Base-by-base conservation (phyloP, 2,113 vertebrate species). In the Phylloscopus trochilus region DNA sequence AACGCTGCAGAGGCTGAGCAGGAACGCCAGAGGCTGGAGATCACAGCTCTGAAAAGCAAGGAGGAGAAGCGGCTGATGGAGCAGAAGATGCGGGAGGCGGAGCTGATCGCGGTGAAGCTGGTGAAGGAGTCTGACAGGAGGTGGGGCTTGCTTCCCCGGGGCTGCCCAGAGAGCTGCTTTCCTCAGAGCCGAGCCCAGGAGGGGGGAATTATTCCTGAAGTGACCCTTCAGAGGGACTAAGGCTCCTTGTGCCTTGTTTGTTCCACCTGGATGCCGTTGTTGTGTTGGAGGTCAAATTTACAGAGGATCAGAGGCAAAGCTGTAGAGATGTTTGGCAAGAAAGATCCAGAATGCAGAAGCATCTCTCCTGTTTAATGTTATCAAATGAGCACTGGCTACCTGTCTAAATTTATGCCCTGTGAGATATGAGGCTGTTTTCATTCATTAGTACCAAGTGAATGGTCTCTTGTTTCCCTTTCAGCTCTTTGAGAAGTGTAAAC, bases 31-130 rank as follows among this genome's bases (percentile, higher is more conserved):
- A 98, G 98, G 92, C 97, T 99, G 93, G 98, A 99, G 97, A 97
- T 99, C 93, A 97, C 99, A 1, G 99, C 99, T 35, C 97, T 99
- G 95, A 99, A 99, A 87, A 99, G 98, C 89, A 99, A 99, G 96
- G 99, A 99, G 93, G 99, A 99, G 95, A 98, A 99, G 83, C 97
- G 98, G 28, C 97, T 99, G 96, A 99, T 99, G 98, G 99, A 99
- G 97, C 99, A 99, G 97, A 99, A 99, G 97, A 99, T 99, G 98
- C 97, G 98, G 84, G 99, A 99, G 96, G 98, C 99, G 4, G 99
- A 99, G 96, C 97, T 98, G 90, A 98, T 99, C n/a, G 98, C 99
- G 1, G 98, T 99, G 91, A 99, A 99, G 92, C 98, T 99, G 95
- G 98, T 99, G 96, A 98, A 99, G 97, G 99, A 99, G 88, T 99